Percentiles rank a stretch among this genome's conserved stretches.
phyloP scores from a whole-genome alignment of 1,140 invertebrate genomes.

The Triops longicaudatus region DNA sequence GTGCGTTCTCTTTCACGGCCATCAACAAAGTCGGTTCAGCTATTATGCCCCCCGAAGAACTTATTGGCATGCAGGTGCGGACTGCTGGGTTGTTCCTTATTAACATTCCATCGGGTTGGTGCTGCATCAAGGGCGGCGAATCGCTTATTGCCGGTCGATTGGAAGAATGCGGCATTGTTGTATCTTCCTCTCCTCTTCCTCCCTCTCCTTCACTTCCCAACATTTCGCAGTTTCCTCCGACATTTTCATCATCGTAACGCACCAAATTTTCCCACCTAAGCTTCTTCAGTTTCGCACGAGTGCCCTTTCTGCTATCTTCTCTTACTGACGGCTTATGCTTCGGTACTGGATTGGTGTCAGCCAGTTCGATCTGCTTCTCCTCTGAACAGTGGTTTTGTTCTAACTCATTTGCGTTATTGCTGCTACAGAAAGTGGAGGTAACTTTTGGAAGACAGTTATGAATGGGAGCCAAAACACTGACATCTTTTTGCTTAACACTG shows the following conservation, averaged over 20 bases:
- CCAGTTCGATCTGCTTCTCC: no score
- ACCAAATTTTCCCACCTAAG: not conserved
- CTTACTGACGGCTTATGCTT: no score
- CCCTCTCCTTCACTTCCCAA: not conserved
- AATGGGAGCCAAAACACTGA: no score
- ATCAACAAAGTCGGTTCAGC: not conserved
- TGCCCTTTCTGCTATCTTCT: not conserved
- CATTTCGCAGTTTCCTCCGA: not conserved
- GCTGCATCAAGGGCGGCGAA: not conserved
- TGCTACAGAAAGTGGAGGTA: no score
- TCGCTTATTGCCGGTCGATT: not conserved
- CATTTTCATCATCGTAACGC: not conserved
- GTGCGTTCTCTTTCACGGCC: not conserved
- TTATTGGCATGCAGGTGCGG: conserved; percentile 14
- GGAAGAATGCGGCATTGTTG: not conserved
- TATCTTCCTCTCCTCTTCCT: not conserved
- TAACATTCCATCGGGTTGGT: conserved; percentile 3
- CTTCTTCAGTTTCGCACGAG: not conserved
- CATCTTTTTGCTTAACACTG: not conserved
- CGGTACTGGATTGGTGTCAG: no score
- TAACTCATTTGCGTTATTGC: no score
- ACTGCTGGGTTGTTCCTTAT: not conserved
- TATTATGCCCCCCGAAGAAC: not conserved
- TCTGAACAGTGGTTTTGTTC: no score
- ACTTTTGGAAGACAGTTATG: no score